Percentiles rank a stretch among this genome's conserved stretches.
phyloP scores from a whole-genome alignment of 1,140 invertebrate species.

The Metopolophium dirhodum region DNA sequence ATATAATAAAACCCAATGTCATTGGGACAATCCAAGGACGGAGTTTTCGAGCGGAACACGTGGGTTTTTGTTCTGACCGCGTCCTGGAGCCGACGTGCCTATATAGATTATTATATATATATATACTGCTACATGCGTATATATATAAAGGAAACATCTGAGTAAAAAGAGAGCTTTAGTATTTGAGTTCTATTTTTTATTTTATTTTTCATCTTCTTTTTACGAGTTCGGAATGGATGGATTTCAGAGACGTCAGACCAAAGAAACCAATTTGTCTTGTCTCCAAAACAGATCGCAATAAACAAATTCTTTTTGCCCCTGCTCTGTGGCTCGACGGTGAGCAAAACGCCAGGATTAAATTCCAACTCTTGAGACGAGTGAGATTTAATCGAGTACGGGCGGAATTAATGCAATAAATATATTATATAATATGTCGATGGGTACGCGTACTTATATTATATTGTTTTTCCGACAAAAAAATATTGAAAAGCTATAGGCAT shows the following conservation, averaged over 20 bases:
- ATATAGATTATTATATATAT: background rate
- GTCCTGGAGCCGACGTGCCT: background rate
- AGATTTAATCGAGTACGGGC: slow-evolving; percentile 14
- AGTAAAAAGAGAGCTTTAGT: background rate
- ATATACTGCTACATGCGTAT: background rate
- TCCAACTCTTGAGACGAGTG: slow-evolving; percentile 21
- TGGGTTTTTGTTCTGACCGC: slow-evolving; percentile 36
- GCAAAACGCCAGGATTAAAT: slow-evolving; percentile 16
- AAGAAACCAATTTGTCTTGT: slow-evolving; percentile 50
- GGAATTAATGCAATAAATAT: background rate
- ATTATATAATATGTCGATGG: no score
- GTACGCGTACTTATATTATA: background rate
- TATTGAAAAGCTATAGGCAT: background rate
- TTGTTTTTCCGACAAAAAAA: background rate
- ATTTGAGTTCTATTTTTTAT: background rate
- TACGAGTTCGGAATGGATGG: background rate
- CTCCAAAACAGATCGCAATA: slow-evolving; percentile 46
- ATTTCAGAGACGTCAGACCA: background rate
- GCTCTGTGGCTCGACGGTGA: background rate
- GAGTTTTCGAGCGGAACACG: slow-evolving; percentile 52
- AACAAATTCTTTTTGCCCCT: slow-evolving; percentile 27
- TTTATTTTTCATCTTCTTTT: background rate
- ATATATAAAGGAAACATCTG: background rate
- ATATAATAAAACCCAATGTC: slow-evolving; percentile 46
- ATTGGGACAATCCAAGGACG: slow-evolving; percentile 49